Evolutionary conservation across 2,113 vertebrate genomes (phyloP).

Genomic region (Gobius niger): DNA sequence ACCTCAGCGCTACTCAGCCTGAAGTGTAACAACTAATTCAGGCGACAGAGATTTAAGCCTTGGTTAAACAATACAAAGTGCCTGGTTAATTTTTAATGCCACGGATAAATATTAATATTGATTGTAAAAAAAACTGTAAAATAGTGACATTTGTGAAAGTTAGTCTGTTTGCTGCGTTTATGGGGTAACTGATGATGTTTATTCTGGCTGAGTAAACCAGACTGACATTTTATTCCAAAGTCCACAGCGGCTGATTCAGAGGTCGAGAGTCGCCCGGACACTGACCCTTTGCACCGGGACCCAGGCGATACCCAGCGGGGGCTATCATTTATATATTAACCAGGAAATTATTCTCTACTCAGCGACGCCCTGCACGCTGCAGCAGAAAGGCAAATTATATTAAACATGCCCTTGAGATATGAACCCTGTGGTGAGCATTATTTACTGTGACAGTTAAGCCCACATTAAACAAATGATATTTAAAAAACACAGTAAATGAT

Average conservation of each 20-base stretch:
- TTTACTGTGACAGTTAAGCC: background rate
- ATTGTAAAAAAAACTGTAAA: background rate
- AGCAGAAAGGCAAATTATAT: slow-evolving; percentile 1
- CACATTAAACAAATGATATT: background rate
- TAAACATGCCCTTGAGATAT: background rate
- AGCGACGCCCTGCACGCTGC: background rate
- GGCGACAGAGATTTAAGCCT: background rate
- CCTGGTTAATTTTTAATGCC: background rate
- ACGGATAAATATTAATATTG: background rate
- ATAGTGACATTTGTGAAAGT: background rate
- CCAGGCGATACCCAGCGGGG: slow-evolving; percentile 6
- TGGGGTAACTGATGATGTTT: slow-evolving; percentile 6
- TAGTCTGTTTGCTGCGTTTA: background rate
- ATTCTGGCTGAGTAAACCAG: slow-evolving; percentile 32
- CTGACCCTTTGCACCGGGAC: slow-evolving; percentile 40
- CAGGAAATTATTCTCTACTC: slow-evolving; percentile 11
- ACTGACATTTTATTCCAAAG: slow-evolving; percentile 33
- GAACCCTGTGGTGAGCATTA: background rate
- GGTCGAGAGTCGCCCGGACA: slow-evolving; percentile 15
- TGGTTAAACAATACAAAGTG: background rate
- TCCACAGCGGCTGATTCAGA: slow-evolving; percentile 33
- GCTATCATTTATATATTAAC: slow-evolving; percentile 15
- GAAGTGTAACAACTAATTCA: background rate
- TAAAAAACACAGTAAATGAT: too few relatives aligned
- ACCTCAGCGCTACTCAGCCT: slow-evolving; percentile 1